phyloP scores from a whole-genome alignment of 2,888 invertebrate genomes.

The Drosophila subquinaria region DNA sequence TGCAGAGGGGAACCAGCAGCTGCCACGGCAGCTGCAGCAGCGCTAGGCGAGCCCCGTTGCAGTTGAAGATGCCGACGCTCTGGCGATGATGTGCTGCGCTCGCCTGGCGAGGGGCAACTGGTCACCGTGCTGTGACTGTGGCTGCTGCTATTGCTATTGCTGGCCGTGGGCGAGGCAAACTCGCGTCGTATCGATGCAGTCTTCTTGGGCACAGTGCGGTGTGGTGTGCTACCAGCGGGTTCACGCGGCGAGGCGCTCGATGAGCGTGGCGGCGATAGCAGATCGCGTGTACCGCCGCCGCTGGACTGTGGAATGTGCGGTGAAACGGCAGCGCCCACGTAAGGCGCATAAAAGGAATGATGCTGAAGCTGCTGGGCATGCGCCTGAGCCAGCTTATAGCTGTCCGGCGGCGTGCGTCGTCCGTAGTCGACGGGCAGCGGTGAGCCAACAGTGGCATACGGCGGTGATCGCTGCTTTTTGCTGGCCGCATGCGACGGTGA shows the following conservation, averaged over 20 bases:
- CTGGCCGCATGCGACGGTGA: slow-evolving; percentile 73
- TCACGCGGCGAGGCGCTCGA: slow-evolving; percentile 79
- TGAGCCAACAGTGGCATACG: slow-evolving; percentile 78
- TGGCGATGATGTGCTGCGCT: slow-evolving; percentile 77
- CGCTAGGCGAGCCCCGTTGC: slow-evolving; percentile 78
- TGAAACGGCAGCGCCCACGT: slow-evolving; percentile 58
- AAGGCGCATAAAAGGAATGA: slow-evolving; percentile 82
- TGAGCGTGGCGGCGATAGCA: slow-evolving; percentile 80
- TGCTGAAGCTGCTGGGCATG: slow-evolving; percentile 68
- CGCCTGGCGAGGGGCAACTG: slow-evolving; percentile 77
- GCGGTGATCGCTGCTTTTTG: slow-evolving; percentile 83
- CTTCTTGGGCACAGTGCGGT: slow-evolving; percentile 85
- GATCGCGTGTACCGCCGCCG: slow-evolving; percentile 54
- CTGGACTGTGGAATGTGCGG: slow-evolving; percentile 74
- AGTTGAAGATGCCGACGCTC: slow-evolving; percentile 73
- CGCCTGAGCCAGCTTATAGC: slow-evolving; percentile 63
- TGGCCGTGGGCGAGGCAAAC: slow-evolving; percentile 85
- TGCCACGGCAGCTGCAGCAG: slow-evolving; percentile 56
- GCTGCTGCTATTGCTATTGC: slow-evolving; percentile 66
- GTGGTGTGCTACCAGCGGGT: slow-evolving; percentile 74
- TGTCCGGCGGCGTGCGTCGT: slow-evolving; percentile 73
- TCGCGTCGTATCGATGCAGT: slow-evolving; percentile 86
- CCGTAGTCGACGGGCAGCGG: slow-evolving; percentile 78
- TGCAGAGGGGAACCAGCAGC: slow-evolving; percentile 77
- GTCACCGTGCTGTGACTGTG: slow-evolving; percentile 48